These are phyloP conservation scores for Drosophila neonasuta DNA, from an alignment of 2,888 invertebrate genomes.

Conservation along the genomic window DNA sequence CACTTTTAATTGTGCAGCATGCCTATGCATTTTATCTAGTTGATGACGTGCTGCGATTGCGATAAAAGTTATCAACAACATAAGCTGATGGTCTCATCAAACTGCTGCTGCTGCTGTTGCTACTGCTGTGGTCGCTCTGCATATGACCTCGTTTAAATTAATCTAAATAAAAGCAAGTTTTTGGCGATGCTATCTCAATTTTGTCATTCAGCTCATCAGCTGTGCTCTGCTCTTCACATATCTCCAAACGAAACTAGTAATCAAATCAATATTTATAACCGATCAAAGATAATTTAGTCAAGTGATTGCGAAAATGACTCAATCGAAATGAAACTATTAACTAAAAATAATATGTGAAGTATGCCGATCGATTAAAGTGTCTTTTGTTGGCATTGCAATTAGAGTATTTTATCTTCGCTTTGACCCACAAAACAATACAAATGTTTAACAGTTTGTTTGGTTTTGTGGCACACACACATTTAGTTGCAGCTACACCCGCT, in stretches of 20 bases:
- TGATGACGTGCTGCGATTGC: constrained; percentile 17
- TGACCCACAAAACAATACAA: constrained; percentile 15
- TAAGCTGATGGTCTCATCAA: constrained; percentile 9
- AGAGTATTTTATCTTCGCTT: constrained; percentile 27
- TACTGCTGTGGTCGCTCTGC: constrained; percentile 48
- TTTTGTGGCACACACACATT: constrained; percentile 6
- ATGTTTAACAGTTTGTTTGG: constrained; percentile 11
- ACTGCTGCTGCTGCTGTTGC: constrained; percentile 16
- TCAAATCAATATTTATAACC: background rate
- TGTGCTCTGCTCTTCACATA: background rate
- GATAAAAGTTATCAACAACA: constrained; percentile 58
- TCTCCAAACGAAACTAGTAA: constrained; percentile 11
- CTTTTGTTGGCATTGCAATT: constrained; percentile 2
- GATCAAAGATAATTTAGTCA: background rate
- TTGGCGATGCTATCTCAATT: constrained; percentile 47
- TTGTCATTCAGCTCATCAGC: constrained; percentile 23
- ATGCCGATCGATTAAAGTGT: background rate
- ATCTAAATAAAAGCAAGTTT: constrained; percentile 28
- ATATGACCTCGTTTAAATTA: constrained; percentile 68
- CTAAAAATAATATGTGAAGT: background rate
- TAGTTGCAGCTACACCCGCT: constrained; percentile 46
- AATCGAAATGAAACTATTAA: background rate
- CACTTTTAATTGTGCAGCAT: constrained; percentile 49
- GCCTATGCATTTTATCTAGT: constrained; percentile 28
- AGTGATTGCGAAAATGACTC: constrained; percentile 5